Evolutionary conservation across 2,797 vertebrate species (phyloP), one percentile per base, ranked within the genome.

Genomic region (Carcharodon carcharias): DNA sequence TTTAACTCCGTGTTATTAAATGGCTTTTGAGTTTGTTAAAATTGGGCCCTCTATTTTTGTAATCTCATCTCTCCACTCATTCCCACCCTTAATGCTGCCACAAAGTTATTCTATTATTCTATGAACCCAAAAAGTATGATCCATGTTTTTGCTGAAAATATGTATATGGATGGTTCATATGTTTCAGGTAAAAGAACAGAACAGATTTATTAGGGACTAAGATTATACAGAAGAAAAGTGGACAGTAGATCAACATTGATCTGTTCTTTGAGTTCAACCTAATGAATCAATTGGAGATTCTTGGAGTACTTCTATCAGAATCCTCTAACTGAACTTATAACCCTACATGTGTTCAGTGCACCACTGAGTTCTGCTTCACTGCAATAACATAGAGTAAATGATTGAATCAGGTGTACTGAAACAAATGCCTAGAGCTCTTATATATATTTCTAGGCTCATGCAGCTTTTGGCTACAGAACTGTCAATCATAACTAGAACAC

Each of bases 281-380:
- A 92, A 63, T 92, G 35, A 89, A 89, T 89, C 54, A 89, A 58
- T 89, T 89, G 35, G 58, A 40, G 6, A 40, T 92, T n/a, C 58
- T 92, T 61, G 61, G 58, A 65, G 89, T 65, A 92, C 58, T 92
- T 92, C 89, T 92, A 63, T 92, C 35, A 63, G 58, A 91, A 91
- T 91, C 4, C 18, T n/a, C 58, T 35, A 92, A 92, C 2, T 23
- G 58, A 63, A 18, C 61, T 63, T 92, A 65, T 35, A 92, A 92
- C 89, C 61, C n/a, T 63, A 7, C 58, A n/a, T 63, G 35, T 35
- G 35, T 63, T 61, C 58, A 63, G 89, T 21, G 35, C 14, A 35
- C 35, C 58, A 65, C 58, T 65, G 35, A 3, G 56, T 63, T 63
- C 58, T n/a, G 58, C 16, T 54, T 89, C 56, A 35, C 54, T 58